Conservation (phyloP, 1,140 invertebrate genomes). For the Pseudomyrmex flavicornis region DNA sequence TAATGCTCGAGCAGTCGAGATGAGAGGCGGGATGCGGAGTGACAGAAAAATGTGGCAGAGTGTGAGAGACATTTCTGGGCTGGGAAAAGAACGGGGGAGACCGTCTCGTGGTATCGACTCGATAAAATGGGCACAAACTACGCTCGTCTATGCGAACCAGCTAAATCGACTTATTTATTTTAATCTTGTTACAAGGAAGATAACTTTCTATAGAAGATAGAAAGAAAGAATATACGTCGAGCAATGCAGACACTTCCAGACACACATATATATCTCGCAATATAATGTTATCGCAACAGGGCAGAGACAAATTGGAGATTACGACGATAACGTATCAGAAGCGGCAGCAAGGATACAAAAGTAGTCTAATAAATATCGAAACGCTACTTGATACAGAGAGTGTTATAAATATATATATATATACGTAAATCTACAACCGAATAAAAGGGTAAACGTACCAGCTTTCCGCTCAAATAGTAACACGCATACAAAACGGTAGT, state of each 20-base stretch:
- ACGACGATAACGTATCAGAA: slow-evolving; percentile 61
- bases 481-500: slow-evolving; percentile 63
- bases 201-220: slow-evolving; percentile 54
- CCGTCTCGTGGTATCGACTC: slow-evolving; percentile 55
- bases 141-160: slow-evolving; percentile 68
- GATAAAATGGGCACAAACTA: slow-evolving; percentile 63
- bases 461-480: slow-evolving; percentile 63
- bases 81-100: slow-evolving; percentile 21
- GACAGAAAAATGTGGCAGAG: slow-evolving; percentile 31
- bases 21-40: slow-evolving; percentile 46
- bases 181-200: slow-evolving; percentile 64
- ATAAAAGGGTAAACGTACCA: slow-evolving; percentile 54
- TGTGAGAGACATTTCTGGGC: slow-evolving; percentile 39
- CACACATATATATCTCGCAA: slow-evolving; percentile 62
- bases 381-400: slow-evolving; percentile 63
- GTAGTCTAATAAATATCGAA: slow-evolving; percentile 46
- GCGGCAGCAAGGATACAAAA: slow-evolving; percentile 60
- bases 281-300: slow-evolving; percentile 69
- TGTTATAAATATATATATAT: slow-evolving; percentile 15
- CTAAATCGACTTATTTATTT: slow-evolving; percentile 56
- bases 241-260: slow-evolving; percentile 68
- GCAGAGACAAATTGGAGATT: slow-evolving; percentile 68
- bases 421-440: slow-evolving; percentile 57
- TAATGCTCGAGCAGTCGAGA: slow-evolving; percentile 18
- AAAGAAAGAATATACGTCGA: slow-evolving; percentile 62